These are phyloP conservation scores for Probaryconus sp. DNA, from an alignment of 1,140 invertebrate genomes.

Conservation along the genomic window DNA sequence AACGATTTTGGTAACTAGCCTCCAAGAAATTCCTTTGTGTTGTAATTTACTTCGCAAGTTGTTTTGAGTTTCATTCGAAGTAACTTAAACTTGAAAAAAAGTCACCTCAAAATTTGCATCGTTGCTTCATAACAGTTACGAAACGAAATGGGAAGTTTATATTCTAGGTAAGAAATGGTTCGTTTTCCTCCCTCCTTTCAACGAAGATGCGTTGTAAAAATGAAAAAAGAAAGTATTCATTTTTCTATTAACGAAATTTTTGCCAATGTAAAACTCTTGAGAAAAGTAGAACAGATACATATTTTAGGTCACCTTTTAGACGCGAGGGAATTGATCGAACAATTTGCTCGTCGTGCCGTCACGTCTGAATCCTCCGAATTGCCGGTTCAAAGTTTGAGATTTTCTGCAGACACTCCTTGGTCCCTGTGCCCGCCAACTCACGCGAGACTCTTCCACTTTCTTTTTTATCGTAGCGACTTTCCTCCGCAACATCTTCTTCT, in stretches of 20 bases:
- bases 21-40: slow-evolving; percentile 24
- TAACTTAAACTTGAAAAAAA: too few species aligned
- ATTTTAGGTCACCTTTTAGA: slow-evolving; percentile 6
- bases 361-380: slow-evolving; percentile 68
- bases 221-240: too few species aligned
- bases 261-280: too few species aligned
- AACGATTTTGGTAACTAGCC: slow-evolving; percentile 47
- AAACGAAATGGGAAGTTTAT: too few species aligned
- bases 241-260: too few species aligned
- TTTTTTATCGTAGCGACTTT: slow-evolving; percentile 65
- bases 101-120: too few species aligned
- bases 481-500: too few species aligned
- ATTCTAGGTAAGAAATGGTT: too few species aligned
- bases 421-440: slow-evolving; percentile 8
- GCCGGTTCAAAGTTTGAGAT: slow-evolving; percentile 75
- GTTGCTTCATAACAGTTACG: too few species aligned
- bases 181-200: too few species aligned
- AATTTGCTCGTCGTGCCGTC: slow-evolving; percentile 22
- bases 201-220: too few species aligned
- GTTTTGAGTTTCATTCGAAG: too few species aligned
- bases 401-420: slow-evolving; percentile 59
- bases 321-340: slow-evolving; percentile 7
- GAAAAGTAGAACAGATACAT: slow-evolving; percentile 9
- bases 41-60: slow-evolving; percentile 31
- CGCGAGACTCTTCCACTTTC: slow-evolving; percentile 17